These are phyloP conservation scores for Harpalus rubripes DNA, from an alignment of 2,888 invertebrate genomes.

Conservation along the genomic window DNA sequence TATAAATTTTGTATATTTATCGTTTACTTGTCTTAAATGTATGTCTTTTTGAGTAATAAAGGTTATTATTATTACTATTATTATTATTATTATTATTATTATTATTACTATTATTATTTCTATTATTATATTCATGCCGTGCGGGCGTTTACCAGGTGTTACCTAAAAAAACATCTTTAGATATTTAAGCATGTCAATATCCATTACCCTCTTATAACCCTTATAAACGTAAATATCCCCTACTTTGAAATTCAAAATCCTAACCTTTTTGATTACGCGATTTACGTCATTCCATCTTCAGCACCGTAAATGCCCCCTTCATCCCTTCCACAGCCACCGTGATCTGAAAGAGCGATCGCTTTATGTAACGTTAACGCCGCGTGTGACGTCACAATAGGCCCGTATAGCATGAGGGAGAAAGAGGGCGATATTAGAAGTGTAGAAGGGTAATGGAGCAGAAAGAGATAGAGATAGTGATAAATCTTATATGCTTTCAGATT, in stretches of 20 bases:
- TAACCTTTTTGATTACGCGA: constrained; percentile 12
- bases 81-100: too few species aligned
- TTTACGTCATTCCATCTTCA: neutral
- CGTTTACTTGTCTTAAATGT: too few species aligned
- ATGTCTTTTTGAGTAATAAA: too few species aligned
- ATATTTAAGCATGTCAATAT: neutral
- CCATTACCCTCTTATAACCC: neutral
- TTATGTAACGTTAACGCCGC: constrained; percentile 13
- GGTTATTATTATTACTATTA: too few species aligned
- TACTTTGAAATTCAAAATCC: constrained; percentile 3
- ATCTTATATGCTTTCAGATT: constrained; percentile 46
- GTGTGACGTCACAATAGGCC: constrained; percentile 40
- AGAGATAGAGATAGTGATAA: constrained; percentile 59
- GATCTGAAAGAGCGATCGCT: constrained; percentile 32
- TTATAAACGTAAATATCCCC: neutral
- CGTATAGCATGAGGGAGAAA: neutral
- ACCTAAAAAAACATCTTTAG: neutral
- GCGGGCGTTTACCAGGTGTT: too few species aligned
- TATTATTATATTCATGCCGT: too few species aligned
- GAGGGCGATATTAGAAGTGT: constrained; percentile 40
- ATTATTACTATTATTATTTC: too few species aligned
- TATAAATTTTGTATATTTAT: too few species aligned
- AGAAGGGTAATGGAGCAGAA: constrained; percentile 57
- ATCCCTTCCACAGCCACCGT: neutral
- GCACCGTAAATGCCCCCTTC: neutral